phyloP scores from a whole-genome alignment of 2,888 invertebrate species.

The Pterostichus niger region DNA sequence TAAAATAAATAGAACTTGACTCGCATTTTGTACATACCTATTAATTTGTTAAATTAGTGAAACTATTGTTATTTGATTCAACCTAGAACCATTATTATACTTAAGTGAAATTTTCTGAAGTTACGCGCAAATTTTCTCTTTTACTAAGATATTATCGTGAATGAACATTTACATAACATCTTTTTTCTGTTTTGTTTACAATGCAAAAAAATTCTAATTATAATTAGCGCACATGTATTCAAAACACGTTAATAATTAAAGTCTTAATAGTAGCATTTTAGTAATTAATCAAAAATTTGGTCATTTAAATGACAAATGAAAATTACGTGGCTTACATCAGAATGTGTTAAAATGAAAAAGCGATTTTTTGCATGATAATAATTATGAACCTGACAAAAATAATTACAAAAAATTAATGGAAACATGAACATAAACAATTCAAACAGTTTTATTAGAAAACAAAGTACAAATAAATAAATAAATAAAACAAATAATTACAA shows the following conservation, averaged over 20 bases:
- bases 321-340: conserved; percentile 6
- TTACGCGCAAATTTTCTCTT: conserved; percentile 41
- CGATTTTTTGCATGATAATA: too few relatives aligned
- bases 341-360: neutral
- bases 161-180: conserved; percentile 32
- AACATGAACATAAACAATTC: neutral
- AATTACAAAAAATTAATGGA: neutral
- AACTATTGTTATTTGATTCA: conserved; percentile 5
- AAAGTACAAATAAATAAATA: conserved; percentile 40
- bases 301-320: conserved; percentile 32
- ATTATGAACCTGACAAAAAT: neutral
- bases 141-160: conserved; percentile 25
- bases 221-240: conserved; percentile 27
- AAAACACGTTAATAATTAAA: conserved; percentile 37
- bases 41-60: conserved; percentile 38
- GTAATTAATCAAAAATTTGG: conserved; percentile 10
- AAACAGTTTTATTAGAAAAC: conserved; percentile 18
- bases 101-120: conserved; percentile 34
- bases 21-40: neutral
- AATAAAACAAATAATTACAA: conserved; percentile 58
- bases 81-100: conserved; percentile 19
- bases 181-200: neutral
- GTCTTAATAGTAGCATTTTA: conserved; percentile 1
- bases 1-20: conserved; percentile 46
- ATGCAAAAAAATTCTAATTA: conserved; percentile 1